These are phyloP conservation scores for Pristionchus japonicus DNA, from an alignment of 2,888 invertebrate species.

Conservation along the genomic window DNA sequence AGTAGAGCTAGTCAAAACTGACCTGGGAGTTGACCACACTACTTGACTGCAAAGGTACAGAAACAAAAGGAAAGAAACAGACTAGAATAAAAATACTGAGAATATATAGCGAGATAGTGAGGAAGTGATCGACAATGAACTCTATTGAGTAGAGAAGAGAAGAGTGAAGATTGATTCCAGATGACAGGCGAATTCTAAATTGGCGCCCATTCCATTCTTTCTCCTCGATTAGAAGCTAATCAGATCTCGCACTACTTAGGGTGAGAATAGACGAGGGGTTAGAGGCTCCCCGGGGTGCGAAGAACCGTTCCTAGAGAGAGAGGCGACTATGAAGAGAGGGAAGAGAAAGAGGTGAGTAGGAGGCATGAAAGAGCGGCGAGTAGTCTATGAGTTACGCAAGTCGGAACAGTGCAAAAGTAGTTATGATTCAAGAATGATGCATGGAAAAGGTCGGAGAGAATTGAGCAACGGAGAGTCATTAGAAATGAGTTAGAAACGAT, in stretches of 20 bases:
- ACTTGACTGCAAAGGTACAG: too few species aligned
- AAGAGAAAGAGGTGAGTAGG: not conserved
- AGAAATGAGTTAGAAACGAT: not conserved
- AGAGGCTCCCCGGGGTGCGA: conserved; percentile 10
- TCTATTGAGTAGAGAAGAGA: not conserved
- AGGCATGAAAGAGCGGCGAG: conserved; percentile 1
- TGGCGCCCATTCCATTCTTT: not conserved
- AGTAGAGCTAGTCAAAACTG: not conserved
- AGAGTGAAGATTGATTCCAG: not conserved
- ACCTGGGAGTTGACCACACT: not conserved
- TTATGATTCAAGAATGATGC: conserved; percentile 11
- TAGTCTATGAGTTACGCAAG: not conserved
- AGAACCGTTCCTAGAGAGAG: not conserved
- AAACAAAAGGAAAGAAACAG: too few species aligned
- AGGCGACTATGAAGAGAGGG: not conserved
- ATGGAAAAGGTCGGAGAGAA: not conserved
- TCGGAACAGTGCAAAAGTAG: not conserved
- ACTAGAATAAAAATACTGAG: too few species aligned
- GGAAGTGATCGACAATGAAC: not conserved
- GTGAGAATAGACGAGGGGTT: not conserved
- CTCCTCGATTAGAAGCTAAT: conserved; percentile 24
- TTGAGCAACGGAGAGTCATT: not conserved
- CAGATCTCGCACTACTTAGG: conserved; percentile 27
- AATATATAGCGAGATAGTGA: not conserved
- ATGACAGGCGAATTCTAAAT: not conserved